Evolutionary conservation across 2,888 invertebrate species (phyloP).

Genomic region (Thyatira batis): DNA sequence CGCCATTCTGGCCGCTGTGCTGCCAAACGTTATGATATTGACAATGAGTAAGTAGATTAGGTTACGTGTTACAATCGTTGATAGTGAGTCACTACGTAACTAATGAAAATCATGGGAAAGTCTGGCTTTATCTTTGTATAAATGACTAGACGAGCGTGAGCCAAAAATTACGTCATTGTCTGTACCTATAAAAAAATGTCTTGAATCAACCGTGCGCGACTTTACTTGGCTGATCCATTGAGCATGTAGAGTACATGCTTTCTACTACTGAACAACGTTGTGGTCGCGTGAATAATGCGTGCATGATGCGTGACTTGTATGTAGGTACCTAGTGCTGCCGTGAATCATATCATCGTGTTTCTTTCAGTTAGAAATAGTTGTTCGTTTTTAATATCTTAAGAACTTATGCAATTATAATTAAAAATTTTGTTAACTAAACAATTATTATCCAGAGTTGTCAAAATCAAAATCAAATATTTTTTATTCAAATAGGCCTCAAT

Average conservation of each 20-base stretch:
- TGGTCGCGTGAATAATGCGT: slow-evolving; percentile 53
- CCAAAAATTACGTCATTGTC: neutral
- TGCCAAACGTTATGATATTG: too few relatives aligned
- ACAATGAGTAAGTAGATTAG: too few relatives aligned
- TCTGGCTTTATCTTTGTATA: neutral
- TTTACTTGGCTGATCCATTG: slow-evolving; percentile 23
- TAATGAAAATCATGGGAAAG: neutral
- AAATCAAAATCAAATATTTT: too few relatives aligned
- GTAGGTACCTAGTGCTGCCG: slow-evolving; percentile 24
- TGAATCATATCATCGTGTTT: slow-evolving; percentile 10
- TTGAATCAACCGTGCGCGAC: neutral
- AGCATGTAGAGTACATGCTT: slow-evolving; percentile 25
- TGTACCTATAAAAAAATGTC: slow-evolving; percentile 2
- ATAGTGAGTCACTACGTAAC: neutral
- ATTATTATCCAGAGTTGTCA: too few relatives aligned
- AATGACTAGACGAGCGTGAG: neutral
- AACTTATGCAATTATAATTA: too few relatives aligned
- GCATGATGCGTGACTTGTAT: slow-evolving; percentile 47
- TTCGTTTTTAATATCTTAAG: too few relatives aligned
- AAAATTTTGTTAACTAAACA: too few relatives aligned
- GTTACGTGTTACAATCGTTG: too few relatives aligned
- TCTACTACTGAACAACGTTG: slow-evolving; percentile 18
- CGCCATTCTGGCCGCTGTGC: too few relatives aligned
- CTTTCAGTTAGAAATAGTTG: slow-evolving; percentile 5
- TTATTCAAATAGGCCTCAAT: too few relatives aligned